Percentiles rank a stretch among this genome's conserved stretches.
phyloP scores from a whole-genome alignment of 2,113 vertebrate species.

The Labeo catla region DNA sequence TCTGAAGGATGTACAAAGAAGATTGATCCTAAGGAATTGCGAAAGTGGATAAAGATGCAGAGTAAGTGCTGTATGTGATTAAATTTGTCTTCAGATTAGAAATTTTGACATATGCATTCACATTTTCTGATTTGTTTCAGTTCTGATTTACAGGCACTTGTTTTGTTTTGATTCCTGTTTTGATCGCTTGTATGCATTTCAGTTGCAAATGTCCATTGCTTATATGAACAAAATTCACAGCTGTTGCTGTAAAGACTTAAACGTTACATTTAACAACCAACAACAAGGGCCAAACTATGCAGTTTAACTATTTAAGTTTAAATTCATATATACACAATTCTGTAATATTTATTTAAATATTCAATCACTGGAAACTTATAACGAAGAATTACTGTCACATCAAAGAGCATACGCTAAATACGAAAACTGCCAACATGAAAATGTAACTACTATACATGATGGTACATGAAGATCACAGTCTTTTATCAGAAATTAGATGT shows the following conservation, averaged over 20 bases:
- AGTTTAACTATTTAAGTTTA: too few relatives aligned
- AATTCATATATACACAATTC: neutral
- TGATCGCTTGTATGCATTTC: neutral
- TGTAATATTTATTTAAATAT: neutral
- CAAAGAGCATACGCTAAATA: neutral
- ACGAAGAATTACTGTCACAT: neutral
- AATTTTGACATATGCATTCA: neutral
- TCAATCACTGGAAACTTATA: too few relatives aligned
- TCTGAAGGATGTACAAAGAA: neutral
- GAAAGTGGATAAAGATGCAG: neutral
- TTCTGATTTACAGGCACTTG: neutral
- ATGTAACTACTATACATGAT: neutral
- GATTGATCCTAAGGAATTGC: neutral
- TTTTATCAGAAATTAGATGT: neutral
- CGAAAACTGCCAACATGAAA: neutral
- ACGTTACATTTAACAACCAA: too few relatives aligned
- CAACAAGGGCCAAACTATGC: too few relatives aligned
- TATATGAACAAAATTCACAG: too few relatives aligned
- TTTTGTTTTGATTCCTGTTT: neutral
- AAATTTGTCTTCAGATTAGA: neutral
- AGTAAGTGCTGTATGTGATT: neutral
- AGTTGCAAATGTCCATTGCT: neutral
- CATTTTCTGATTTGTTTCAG: neutral
- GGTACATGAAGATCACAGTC: neutral
- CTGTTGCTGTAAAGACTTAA: too few relatives aligned